Conservation (phyloP, 2,797 vertebrate genomes). For the Cebuella pygmaea region DNA sequence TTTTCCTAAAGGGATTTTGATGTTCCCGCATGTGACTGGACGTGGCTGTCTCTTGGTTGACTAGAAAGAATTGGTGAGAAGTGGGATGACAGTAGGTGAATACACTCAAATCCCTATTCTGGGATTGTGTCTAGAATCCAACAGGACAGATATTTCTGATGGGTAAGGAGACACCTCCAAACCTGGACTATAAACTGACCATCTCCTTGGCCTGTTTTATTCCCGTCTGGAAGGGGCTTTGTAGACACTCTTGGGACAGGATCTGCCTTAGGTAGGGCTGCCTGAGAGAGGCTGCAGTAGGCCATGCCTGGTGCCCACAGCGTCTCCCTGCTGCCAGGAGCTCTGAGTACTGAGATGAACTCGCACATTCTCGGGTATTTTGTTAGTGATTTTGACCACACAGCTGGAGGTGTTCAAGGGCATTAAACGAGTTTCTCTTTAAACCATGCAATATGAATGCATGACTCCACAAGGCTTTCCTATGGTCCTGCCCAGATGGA, state of each 20-base stretch:
- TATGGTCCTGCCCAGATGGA: not conserved
- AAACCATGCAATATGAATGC: not conserved
- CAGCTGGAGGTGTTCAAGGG: not conserved
- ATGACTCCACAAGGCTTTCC: not conserved
- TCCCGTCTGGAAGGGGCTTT: accelerated
- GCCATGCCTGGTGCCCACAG: not conserved
- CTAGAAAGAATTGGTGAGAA: not conserved
- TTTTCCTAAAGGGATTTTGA: not conserved
- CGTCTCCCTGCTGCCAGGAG: not conserved
- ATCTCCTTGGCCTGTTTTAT: accelerated
- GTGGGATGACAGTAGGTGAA: too few relatives aligned
- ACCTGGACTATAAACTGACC: not conserved
- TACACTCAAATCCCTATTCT: not conserved
- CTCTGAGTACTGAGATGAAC: not conserved
- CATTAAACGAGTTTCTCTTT: not conserved
- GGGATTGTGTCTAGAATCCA: not conserved
- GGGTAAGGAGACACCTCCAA: not conserved
- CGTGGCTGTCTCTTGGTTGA: not conserved
- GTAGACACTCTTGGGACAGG: not conserved
- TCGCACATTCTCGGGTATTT: accelerated
- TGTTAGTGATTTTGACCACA: not conserved
- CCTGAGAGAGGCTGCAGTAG: accelerated
- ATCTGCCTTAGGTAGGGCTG: not conserved
- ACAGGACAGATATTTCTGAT: not conserved
- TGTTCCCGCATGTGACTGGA: not conserved